These are phyloP conservation scores for Clamator glandarius DNA, from an alignment of 2,797 vertebrate genomes.

Conservation along the genomic window DNA sequence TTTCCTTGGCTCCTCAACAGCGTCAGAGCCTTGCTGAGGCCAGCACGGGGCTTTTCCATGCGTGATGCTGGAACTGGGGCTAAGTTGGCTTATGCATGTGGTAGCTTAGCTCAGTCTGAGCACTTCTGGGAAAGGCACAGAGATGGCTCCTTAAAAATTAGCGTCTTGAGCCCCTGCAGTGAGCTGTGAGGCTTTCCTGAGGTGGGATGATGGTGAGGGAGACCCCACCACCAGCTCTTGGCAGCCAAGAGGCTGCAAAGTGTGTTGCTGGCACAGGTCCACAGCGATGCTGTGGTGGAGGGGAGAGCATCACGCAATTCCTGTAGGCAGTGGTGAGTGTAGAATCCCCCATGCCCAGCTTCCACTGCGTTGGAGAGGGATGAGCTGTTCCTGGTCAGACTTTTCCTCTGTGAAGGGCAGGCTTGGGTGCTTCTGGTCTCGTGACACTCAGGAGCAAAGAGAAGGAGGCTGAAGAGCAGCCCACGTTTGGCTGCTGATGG, in stretches of 20 bases:
- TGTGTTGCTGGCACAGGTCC: not conserved
- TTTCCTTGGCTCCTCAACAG: accelerated
- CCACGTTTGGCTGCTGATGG: accelerated
- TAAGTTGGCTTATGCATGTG: accelerated
- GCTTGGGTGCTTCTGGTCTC: not conserved
- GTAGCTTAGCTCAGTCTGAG: not conserved
- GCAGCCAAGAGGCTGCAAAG: not conserved
- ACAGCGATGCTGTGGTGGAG: not conserved
- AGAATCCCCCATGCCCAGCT: accelerated
- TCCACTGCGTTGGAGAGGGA: accelerated
- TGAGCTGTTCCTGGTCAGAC: not conserved
- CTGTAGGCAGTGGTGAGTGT: accelerated
- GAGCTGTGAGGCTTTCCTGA: not conserved
- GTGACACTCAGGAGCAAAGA: not conserved
- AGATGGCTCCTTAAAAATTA: not conserved
- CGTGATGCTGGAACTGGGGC: not conserved
- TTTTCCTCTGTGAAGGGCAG: not conserved
- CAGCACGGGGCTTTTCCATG: not conserved
- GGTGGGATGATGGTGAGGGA: not conserved
- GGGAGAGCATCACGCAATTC: not conserved
- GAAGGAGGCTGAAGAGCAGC: not conserved
- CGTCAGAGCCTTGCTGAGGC: not conserved
- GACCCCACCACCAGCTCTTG: not conserved
- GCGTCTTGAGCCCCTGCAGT: not conserved
- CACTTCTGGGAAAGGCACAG: accelerated